Evolutionary conservation across 2,113 vertebrate genomes (phyloP).

Genomic region (Hydrochoerus hydrochaeris): DNA sequence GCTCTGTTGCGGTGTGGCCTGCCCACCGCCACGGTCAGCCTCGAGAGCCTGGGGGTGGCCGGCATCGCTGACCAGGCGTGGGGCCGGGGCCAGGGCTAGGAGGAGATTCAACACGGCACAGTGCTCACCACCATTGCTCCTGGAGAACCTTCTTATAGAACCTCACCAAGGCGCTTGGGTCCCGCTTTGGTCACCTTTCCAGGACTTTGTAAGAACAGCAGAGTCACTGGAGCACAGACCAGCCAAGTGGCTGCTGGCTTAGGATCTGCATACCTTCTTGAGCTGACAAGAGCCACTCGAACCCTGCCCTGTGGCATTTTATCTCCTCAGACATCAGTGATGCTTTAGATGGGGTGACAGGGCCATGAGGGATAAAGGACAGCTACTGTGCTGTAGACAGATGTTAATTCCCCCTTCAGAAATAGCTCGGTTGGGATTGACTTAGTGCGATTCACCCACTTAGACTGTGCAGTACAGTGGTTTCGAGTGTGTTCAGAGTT

Average conservation of each 20-base stretch:
- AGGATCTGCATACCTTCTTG: too few relatives aligned
- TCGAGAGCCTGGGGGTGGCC: not conserved
- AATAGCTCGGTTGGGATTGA: not conserved
- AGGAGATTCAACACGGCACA: rapidly evolving
- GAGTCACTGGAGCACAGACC: rapidly evolving
- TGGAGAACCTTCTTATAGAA: not conserved
- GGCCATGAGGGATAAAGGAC: not conserved
- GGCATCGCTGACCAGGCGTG: not conserved
- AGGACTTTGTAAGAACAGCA: not conserved
- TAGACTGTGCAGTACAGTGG: not conserved
- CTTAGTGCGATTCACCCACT: not conserved
- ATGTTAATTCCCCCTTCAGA: not conserved
- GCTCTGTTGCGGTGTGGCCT: too few relatives aligned
- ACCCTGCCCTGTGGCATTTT: not conserved
- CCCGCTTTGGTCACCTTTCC: not conserved
- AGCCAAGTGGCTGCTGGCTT: not conserved
- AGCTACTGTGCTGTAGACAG: rapidly evolving
- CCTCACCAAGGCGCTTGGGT: not conserved
- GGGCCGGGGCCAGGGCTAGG: rapidly evolving
- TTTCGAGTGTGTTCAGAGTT: not conserved
- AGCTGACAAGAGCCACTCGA: rapidly evolving
- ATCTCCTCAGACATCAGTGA: not conserved
- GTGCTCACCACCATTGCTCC: rapidly evolving
- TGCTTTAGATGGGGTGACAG: not conserved
- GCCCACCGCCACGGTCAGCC: too few relatives aligned